Percentiles rank a stretch among this genome's conserved stretches.
These are phyloP conservation scores for Oncorhynchus gorbuscha DNA, from an alignment of 2,113 vertebrate genomes.

Conservation along the genomic window DNA sequence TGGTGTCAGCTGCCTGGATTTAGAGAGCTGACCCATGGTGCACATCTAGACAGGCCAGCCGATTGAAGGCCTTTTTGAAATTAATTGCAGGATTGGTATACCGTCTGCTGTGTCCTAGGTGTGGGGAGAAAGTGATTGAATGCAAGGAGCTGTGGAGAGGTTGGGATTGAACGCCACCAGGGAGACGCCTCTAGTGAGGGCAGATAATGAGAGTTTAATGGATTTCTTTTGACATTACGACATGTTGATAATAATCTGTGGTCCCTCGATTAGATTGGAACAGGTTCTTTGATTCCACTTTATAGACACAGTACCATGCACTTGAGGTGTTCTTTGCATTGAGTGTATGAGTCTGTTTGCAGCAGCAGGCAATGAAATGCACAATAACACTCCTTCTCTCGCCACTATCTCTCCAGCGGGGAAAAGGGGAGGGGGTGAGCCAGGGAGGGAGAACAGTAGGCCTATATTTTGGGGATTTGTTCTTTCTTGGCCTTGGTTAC, in stretches of 20 bases:
- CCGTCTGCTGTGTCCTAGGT: slow-evolving; percentile 23
- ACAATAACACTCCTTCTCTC: slow-evolving; percentile 16
- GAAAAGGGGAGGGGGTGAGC: not conserved
- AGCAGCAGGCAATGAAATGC: not conserved
- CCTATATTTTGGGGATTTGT: slow-evolving; percentile 42
- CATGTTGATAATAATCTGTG: slow-evolving; percentile 19
- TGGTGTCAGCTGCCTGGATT: slow-evolving; percentile 66
- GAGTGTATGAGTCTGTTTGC: not conserved
- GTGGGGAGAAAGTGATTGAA: slow-evolving; percentile 46
- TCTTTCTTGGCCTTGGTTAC: slow-evolving; percentile 17
- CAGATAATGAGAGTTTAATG: slow-evolving; percentile 23
- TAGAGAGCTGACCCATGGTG: slow-evolving; percentile 60
- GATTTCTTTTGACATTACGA: slow-evolving; percentile 23
- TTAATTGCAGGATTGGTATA: slow-evolving; percentile 51
- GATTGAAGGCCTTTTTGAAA: slow-evolving; percentile 60
- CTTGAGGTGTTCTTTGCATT: slow-evolving; percentile 29
- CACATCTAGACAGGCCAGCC: slow-evolving; percentile 50
- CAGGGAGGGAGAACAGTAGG: slow-evolving; percentile 24
- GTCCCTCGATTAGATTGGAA: slow-evolving; percentile 3
- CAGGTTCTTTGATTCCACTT: slow-evolving; percentile 1
- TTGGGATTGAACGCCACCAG: slow-evolving; percentile 37
- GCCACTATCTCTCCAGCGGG: slow-evolving; percentile 19
- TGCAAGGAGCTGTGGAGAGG: slow-evolving; percentile 20
- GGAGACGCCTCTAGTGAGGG: slow-evolving; percentile 24
- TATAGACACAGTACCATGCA: slow-evolving; percentile 22